phyloP scores from a whole-genome alignment of 2,113 vertebrate species.

The Anhinga rufa region DNA sequence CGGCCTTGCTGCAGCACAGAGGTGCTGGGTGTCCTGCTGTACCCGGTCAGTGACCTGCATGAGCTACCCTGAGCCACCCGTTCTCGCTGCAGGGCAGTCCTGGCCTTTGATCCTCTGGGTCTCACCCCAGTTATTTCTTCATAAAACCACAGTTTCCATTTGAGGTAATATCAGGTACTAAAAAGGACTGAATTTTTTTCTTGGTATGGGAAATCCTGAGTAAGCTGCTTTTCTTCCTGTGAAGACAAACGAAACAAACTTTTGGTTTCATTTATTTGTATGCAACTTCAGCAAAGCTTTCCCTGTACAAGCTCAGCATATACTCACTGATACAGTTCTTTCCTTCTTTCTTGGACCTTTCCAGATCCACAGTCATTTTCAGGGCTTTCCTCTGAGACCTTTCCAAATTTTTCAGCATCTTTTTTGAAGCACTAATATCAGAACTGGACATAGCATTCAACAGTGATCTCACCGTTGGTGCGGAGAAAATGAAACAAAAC shows the following conservation, averaged over 20 bases:
- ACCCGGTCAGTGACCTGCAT: background rate
- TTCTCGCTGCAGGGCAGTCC: background rate
- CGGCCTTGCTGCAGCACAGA: rapidly evolving
- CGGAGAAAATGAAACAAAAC: background rate
- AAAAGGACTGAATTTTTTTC: background rate
- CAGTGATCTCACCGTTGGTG: background rate
- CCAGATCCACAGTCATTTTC: background rate
- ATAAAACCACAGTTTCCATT: background rate
- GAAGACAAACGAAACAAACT: background rate
- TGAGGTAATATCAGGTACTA: background rate
- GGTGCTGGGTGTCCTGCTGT: background rate
- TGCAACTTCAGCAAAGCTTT: background rate
- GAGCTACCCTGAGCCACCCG: rapidly evolving
- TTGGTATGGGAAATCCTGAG: background rate
- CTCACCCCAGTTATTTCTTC: background rate
- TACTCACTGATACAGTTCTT: background rate
- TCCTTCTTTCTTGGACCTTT: background rate
- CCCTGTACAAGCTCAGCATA: background rate
- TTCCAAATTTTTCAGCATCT: background rate
- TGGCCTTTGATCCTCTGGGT: background rate
- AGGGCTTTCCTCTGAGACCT: background rate
- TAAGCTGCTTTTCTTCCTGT: background rate
- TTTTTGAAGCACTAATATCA: background rate
- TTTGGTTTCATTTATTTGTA: background rate
- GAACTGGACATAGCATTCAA: background rate